Evolutionary conservation across 2,888 invertebrate species (phyloP), one percentile per base, ranked within the genome.

Genomic region (Cremastinae sp.): DNA sequence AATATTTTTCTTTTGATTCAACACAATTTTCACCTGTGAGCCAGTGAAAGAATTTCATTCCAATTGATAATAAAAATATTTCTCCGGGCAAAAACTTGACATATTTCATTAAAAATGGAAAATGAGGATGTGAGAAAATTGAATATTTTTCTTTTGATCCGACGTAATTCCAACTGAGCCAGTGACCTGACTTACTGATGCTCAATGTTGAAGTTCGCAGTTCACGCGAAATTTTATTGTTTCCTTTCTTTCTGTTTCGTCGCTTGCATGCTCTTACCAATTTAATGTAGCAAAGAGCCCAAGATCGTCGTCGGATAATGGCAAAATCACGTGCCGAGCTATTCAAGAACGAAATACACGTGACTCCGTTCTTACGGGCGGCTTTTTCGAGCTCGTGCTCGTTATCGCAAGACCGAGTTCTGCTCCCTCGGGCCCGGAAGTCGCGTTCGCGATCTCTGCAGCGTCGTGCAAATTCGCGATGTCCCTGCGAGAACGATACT

Each of bases 361-460:
- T 28, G 28, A 28, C 28, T 28, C 28, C 28, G 28, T 28, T 28
- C 2, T 5, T 2, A 28, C 28, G 45, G 28, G 14, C 49, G 22
- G 47, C 51, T n/a, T 22, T 37, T 37, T 43, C 61, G 14, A 35
- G 59, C 22, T 70, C 58, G 62, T 39, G 62, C 66, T 75, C 71
- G 72, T 75, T 75, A 72, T 62, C 72, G 72, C 66, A 28, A 45
- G 39, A 64, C 56, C 55, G 64, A 65, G 70, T 35, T 65, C 59
- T 22, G 16, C 49, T 28, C 51, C 16, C 55, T 1, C 53, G 12
- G 59, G 73, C 68, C 76, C 75, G 75, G 72, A 72, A 75, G 68
- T 72, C 22, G 62, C 68, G 68, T 43, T 75, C 75, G 75, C 72
- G 75, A 75, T 75, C 72, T 75, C 72, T 49, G 66, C 75, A 39